phyloP scores from a whole-genome alignment of 2,888 invertebrate genomes.

The Morpho deidamia region DNA sequence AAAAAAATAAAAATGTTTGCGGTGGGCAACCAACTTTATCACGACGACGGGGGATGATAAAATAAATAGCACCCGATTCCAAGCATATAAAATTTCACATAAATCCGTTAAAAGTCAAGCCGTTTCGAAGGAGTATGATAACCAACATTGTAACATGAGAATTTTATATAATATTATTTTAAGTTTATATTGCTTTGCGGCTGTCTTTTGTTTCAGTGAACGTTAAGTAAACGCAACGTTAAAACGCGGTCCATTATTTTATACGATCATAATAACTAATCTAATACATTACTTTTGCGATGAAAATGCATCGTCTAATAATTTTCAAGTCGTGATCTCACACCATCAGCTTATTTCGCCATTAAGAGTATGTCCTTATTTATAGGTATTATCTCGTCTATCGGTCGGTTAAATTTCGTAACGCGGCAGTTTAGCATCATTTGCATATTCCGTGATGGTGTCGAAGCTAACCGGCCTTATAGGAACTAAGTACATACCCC shows the following conservation, averaged over 20 bases:
- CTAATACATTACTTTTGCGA: constrained; percentile 42
- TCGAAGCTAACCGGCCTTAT: constrained; percentile 33
- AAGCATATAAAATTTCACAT: too few species aligned
- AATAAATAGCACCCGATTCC: too few species aligned
- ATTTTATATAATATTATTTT: too few species aligned
- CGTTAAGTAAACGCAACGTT: constrained; percentile 5
- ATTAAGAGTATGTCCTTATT: constrained; percentile 70
- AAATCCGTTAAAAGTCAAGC: too few species aligned
- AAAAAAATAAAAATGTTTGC: too few species aligned
- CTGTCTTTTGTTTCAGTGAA: constrained; percentile 4
- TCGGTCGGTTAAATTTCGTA: constrained; percentile 60
- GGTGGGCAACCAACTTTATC: too few species aligned
- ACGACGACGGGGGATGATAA: too few species aligned
- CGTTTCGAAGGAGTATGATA: too few species aligned
- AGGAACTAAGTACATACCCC: constrained; percentile 11
- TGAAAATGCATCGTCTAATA: constrained; percentile 50
- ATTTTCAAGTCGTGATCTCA: constrained; percentile 68
- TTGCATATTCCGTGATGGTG: constrained; percentile 65
- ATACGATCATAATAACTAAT: constrained; percentile 28
- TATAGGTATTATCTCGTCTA: constrained; percentile 67
- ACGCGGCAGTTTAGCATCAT: constrained; percentile 59
- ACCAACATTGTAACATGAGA: too few species aligned
- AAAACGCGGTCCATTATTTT: constrained; percentile 18
- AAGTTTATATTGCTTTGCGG: too few species aligned
- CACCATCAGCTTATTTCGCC: constrained; percentile 65